Percentiles rank a stretch among this genome's conserved stretches.
These are phyloP conservation scores for Rhinoraja longicauda DNA, from an alignment of 2,797 vertebrate genomes.

Conservation along the genomic window DNA sequence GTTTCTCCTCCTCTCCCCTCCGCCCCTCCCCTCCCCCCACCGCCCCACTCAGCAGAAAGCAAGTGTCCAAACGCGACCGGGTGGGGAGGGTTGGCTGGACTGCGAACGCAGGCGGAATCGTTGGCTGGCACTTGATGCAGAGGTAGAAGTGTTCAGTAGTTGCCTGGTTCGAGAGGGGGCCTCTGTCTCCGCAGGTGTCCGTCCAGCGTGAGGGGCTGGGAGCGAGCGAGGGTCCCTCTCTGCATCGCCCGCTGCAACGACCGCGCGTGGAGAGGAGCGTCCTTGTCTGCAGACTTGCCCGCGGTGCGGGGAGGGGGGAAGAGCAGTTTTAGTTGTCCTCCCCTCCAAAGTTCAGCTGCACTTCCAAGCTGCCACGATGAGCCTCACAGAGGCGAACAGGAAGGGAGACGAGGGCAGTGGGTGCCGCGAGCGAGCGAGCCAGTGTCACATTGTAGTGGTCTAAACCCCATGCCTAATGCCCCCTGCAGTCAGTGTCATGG, in stretches of 20 bases:
- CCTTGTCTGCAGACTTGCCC: background rate
- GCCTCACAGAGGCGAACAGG: conserved; percentile 30
- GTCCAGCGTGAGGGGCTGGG: too few relatives aligned
- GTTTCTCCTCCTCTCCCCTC: background rate
- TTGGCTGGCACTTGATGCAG: background rate
- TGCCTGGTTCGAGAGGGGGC: background rate
- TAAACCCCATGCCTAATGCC: conserved; percentile 1
- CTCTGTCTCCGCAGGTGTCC: conserved; percentile 2
- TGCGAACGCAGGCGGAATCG: background rate
- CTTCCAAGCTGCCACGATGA: conserved; percentile 7
- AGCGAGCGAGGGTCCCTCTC: background rate
- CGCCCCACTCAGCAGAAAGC: background rate
- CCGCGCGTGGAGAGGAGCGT: background rate
- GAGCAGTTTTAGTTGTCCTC: background rate
- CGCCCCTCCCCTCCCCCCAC: too few relatives aligned
- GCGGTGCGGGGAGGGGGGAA: background rate
- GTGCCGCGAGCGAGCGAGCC: background rate
- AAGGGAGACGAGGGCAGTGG: background rate
- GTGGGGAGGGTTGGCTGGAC: too few relatives aligned
- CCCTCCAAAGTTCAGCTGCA: conserved; percentile 16
- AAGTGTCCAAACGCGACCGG: background rate
- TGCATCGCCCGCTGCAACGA: background rate
- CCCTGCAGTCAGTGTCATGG: conserved; percentile 16
- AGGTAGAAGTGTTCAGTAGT: conserved; percentile 18
- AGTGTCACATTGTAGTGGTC: conserved; percentile 28